Conservation (phyloP, 2,113 vertebrate species). For the Hypomesus transpacificus region DNA sequence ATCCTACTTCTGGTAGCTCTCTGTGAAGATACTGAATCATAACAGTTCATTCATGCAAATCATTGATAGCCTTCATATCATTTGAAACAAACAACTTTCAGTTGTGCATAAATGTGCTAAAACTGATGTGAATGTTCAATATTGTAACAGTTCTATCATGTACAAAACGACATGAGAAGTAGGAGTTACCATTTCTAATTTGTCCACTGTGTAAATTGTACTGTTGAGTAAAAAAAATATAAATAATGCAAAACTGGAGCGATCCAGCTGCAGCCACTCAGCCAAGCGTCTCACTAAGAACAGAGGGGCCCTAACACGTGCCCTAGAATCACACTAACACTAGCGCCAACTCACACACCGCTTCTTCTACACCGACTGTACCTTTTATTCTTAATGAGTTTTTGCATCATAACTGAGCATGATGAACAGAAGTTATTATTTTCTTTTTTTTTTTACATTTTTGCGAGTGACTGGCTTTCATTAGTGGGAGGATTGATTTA, state of each 20-base stretch:
- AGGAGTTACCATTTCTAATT: conserved; percentile 19
- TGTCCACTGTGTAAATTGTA: conserved; percentile 29
- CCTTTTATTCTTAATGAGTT: too few relatives aligned
- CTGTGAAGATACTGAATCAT: conserved; percentile 30
- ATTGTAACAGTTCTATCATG: conserved; percentile 6
- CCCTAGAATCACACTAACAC: too few relatives aligned
- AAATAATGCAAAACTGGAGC: neutral
- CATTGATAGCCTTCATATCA: conserved; percentile 18
- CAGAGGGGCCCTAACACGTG: too few relatives aligned
- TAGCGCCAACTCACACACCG: too few relatives aligned
- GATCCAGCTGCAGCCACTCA: too few relatives aligned
- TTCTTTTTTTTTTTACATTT: too few relatives aligned
- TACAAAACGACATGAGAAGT: conserved; percentile 1
- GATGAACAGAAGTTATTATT: too few relatives aligned
- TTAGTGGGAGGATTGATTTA: too few relatives aligned
- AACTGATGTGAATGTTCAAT: conserved; percentile 12
- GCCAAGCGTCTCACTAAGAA: too few relatives aligned
- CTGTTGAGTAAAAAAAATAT: conserved; percentile 32
- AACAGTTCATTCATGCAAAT: conserved; percentile 15
- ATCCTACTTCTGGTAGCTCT: conserved; percentile 29
- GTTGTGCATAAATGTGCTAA: conserved; percentile 13
- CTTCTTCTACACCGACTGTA: too few relatives aligned
- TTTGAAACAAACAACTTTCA: neutral
- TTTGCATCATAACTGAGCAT: too few relatives aligned
- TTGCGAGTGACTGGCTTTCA: too few relatives aligned